phyloP scores from a whole-genome alignment of 2,113 vertebrate genomes.

The Chaenocephalus aceratus region DNA sequence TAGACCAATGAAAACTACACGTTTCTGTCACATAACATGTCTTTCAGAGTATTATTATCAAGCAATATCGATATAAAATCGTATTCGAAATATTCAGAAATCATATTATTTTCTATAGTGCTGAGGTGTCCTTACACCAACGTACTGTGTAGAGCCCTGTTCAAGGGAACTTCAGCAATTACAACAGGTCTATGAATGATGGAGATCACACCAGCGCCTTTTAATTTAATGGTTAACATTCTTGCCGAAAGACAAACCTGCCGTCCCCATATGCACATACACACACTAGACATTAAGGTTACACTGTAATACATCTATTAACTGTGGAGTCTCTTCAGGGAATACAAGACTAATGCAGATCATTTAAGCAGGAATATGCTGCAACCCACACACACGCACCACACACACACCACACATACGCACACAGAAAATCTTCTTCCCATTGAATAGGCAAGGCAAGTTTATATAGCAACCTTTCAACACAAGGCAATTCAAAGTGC shows the following conservation, averaged over 20 bases:
- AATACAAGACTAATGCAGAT: slow-evolving; percentile 25
- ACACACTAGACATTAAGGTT: slow-evolving; percentile 33
- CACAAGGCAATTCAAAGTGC: too few relatives aligned
- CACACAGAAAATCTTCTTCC: background rate
- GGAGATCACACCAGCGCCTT: slow-evolving; percentile 44
- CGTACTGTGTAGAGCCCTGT: slow-evolving; percentile 1
- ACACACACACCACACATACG: slow-evolving; percentile 13
- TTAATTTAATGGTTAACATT: slow-evolving; percentile 18
- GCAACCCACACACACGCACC: slow-evolving; percentile 3
- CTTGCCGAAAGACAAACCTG: background rate
- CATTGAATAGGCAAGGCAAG: too few relatives aligned
- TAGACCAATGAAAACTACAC: too few relatives aligned
- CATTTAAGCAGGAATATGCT: slow-evolving; percentile 49
- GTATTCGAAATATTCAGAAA: too few relatives aligned
- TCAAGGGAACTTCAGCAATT: slow-evolving; percentile 16
- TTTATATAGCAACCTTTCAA: too few relatives aligned
- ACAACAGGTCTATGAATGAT: slow-evolving; percentile 4
- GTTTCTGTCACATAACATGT: too few relatives aligned
- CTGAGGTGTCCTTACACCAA: background rate
- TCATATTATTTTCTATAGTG: too few relatives aligned
- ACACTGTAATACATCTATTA: slow-evolving; percentile 7
- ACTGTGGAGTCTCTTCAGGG: slow-evolving; percentile 33
- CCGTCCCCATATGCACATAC: slow-evolving; percentile 23
- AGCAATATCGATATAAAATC: background rate
- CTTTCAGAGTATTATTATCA: too few relatives aligned